phyloP scores from a whole-genome alignment of 2,888 invertebrate species.

The Brassicogethes aeneus region DNA sequence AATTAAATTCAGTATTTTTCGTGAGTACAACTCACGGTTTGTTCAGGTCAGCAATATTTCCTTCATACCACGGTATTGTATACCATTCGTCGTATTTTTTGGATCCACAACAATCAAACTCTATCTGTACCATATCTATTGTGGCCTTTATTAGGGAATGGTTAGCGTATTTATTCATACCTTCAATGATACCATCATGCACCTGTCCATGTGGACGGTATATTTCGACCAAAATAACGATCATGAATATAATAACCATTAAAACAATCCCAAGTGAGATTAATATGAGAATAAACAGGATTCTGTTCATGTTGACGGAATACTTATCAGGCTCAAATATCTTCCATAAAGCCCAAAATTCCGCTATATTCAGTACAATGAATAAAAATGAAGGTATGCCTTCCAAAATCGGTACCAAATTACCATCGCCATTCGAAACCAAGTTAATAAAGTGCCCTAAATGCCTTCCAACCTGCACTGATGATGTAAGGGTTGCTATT shows the following conservation, averaged over 20 bases:
- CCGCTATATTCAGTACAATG: constrained; percentile 22
- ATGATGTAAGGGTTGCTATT: constrained; percentile 23
- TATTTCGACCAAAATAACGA: constrained; percentile 27
- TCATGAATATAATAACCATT: constrained; percentile 21
- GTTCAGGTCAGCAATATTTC: too few relatives aligned
- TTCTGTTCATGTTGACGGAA: constrained; percentile 23
- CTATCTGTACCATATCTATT: constrained; percentile 51
- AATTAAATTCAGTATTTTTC: constrained; percentile 2
- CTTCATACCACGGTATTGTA: constrained; percentile 51
- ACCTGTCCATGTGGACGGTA: constrained; percentile 25
- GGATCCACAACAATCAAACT: constrained; percentile 55
- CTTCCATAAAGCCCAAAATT: constrained; percentile 23
- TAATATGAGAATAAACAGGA: constrained; percentile 24
- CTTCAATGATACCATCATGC: constrained; percentile 47
- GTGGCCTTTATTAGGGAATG: constrained; percentile 44
- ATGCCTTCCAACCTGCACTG: constrained; percentile 25
- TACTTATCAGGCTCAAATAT: constrained; percentile 19
- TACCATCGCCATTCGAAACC: constrained; percentile 32
- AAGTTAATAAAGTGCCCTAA: constrained; percentile 36
- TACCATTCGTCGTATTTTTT: constrained; percentile 55
- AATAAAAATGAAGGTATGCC: constrained; percentile 26
- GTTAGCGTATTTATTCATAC: constrained; percentile 49
- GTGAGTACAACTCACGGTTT: too few relatives aligned
- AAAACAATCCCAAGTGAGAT: constrained; percentile 16
- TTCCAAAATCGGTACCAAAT: constrained; percentile 25